These are phyloP conservation scores for Caretta caretta DNA, from an alignment of 2,113 vertebrate species.

Conservation along the genomic window DNA sequence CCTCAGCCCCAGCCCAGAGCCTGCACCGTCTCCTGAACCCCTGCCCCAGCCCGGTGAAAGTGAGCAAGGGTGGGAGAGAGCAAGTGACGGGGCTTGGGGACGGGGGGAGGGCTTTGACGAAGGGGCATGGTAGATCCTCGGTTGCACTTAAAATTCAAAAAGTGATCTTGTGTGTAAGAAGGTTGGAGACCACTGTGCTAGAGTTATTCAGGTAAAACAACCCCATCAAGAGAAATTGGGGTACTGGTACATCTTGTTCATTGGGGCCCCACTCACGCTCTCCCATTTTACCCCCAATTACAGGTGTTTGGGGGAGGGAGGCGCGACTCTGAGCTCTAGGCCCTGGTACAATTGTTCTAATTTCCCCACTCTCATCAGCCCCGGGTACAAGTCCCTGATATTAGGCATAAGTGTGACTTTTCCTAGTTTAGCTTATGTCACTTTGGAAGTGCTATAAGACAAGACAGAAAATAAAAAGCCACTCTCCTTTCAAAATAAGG, in stretches of 20 bases:
- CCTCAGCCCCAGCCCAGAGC: no score
- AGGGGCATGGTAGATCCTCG: no score
- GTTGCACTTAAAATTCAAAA: no score
- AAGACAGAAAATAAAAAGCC: background rate
- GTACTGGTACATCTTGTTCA: background rate
- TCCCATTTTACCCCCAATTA: background rate
- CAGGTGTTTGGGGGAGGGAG: background rate
- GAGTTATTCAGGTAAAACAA: background rate
- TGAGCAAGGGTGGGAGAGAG: no score
- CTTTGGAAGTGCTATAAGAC: background rate
- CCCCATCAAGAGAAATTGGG: background rate
- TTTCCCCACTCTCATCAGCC: background rate
- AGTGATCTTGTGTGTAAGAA: no score
- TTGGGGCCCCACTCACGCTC: background rate
- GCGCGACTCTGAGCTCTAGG: no score
- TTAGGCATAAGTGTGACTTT: background rate
- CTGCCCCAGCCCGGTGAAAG: no score
- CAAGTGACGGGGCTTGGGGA: no score
- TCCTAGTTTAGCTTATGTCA: slow-evolving; percentile 2
- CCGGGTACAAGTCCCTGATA: background rate
- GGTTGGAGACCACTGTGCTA: no score
- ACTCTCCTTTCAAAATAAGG: background rate
- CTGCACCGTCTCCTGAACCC: no score
- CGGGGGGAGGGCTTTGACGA: rapidly evolving
- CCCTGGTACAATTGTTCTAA: background rate